Evolutionary conservation across 92 coral and sea anemone species (phyloP), one percentile per base, ranked within the genome.

Genomic region (Galaxea fascicularis): DNA sequence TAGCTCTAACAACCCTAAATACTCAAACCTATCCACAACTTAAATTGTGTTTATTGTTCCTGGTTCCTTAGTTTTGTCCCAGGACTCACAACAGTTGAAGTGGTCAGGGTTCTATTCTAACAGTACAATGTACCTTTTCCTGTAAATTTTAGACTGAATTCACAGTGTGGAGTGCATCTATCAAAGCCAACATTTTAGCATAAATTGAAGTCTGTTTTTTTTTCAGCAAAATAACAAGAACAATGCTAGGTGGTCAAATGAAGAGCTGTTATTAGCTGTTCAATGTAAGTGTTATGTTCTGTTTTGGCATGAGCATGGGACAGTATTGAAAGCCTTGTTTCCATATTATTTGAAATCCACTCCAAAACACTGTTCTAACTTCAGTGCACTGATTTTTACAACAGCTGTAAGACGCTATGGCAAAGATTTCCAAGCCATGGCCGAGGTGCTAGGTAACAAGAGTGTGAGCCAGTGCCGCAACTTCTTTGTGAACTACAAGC

Each of bases 391-490:
- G 65, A 18, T 27, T 31, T n/a, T 5, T 20, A 56, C 73, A 14
- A 66, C 93, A 96, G 99, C 99, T 87, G 99, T 96, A 15, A 93
- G 99, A 65, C 94, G 94, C 79, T 96, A 96, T 65, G 99, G 99
- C 47, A 96, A 96, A 76, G 99, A 96, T 81, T 96, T 96, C 82
- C 99, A 96, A 89, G 99, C 99, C 82, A 96, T 96, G 99, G 99
- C 98, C 7, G 99, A 96, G 57, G 99, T 96, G 31, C 65, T 96
- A 10, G 98, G 98, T 13, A 96, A 96, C 94, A 96, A 96, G 92
- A 96, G 97, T 12, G 91, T 96, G 29, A 89, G 99, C 76, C 99
- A 96, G 83, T 96, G 99, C 77, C 95, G 99, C 25, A 96, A 94
- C 71, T 96, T 96, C 95, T 96, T 94, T 74, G 98, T 96, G 85